phyloP scores from a whole-genome alignment of 2,113 vertebrate species.

The Turnix velox region DNA sequence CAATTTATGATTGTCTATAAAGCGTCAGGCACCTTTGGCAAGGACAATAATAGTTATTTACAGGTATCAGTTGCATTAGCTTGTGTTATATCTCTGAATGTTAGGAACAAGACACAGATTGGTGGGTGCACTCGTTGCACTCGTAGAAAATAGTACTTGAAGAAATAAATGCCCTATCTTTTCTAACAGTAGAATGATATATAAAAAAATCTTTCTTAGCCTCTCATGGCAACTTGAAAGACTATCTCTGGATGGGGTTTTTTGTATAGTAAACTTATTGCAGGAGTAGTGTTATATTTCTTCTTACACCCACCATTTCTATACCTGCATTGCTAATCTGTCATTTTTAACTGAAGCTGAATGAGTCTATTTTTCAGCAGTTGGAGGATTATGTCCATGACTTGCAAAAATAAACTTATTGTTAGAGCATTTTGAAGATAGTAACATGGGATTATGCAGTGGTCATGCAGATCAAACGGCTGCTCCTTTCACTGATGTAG shows the following conservation, averaged over 20 bases:
- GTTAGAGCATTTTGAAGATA: not conserved
- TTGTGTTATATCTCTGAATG: not conserved
- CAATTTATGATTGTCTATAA: not conserved
- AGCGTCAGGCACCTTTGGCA: not conserved
- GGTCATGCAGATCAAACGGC: not conserved
- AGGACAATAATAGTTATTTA: not conserved
- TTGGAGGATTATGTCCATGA: not conserved
- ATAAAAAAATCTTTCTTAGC: not conserved
- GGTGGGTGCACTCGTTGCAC: not conserved
- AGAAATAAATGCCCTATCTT: not conserved
- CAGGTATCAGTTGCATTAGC: not conserved
- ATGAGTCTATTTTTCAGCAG: not conserved
- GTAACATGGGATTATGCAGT: not conserved
- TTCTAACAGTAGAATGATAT: not conserved
- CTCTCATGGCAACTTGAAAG: not conserved
- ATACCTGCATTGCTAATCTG: not conserved
- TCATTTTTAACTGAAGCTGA: not conserved
- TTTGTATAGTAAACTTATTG: not conserved
- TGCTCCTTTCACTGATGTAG: not conserved
- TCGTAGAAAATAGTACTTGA: not conserved
- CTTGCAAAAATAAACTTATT: slow-evolving; percentile 2
- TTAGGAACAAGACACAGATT: not conserved
- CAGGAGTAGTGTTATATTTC: not conserved
- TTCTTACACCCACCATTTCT: not conserved
- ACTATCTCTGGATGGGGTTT: not conserved